phyloP scores from a whole-genome alignment of 1,140 invertebrate species.

The Drosophila sturtevanti region DNA sequence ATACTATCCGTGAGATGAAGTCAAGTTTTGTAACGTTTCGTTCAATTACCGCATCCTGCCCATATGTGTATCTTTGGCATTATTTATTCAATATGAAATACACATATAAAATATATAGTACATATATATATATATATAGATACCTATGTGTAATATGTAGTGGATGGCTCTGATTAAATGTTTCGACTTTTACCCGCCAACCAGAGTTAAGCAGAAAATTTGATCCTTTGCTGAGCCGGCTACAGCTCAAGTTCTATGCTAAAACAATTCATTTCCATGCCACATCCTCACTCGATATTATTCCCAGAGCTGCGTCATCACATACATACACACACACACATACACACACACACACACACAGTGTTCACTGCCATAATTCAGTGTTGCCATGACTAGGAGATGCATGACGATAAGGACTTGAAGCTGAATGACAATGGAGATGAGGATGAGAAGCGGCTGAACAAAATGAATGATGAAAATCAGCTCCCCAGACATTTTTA shows the following conservation, averaged over 20 bases:
- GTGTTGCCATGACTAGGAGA: constrained; percentile 38
- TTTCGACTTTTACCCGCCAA: constrained; percentile 23
- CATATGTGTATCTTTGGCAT: not conserved
- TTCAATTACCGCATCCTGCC: constrained; percentile 1
- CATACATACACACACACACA: constrained; percentile 1
- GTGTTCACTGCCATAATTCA: constrained; percentile 66
- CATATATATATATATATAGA: constrained; percentile 29
- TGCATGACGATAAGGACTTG: constrained; percentile 40
- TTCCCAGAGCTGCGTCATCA: constrained; percentile 64
- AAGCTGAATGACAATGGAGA: not conserved
- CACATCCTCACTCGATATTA: constrained; percentile 40
- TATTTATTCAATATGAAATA: not conserved
- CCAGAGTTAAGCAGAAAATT: constrained; percentile 18
- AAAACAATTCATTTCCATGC: constrained; percentile 66
- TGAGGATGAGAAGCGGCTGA: not conserved
- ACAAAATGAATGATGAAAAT: constrained; percentile 75
- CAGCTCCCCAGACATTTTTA: constrained; percentile 63
- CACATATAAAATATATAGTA: not conserved
- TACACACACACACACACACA: constrained; percentile 4
- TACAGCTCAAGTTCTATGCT: constrained; percentile 32
- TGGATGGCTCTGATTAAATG: constrained; percentile 45
- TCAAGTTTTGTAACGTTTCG: not conserved
- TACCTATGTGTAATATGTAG: not conserved
- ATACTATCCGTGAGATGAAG: not conserved
- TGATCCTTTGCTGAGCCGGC: constrained; percentile 17